These are phyloP conservation scores for Pandion haliaetus DNA, from an alignment of 2,113 vertebrate species.

Conservation along the genomic window DNA sequence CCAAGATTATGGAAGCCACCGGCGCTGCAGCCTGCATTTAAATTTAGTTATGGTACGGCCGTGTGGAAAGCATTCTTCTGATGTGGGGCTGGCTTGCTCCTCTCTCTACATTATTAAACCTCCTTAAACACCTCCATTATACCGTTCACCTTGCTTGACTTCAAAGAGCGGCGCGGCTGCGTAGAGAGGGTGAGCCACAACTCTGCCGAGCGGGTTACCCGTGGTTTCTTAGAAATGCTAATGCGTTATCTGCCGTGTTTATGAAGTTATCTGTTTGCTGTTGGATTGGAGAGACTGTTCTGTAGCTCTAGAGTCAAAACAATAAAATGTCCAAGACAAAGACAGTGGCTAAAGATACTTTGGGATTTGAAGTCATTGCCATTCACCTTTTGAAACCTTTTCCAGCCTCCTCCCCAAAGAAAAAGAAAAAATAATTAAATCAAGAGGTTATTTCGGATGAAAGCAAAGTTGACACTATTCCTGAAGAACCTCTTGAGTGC, in stretches of 20 bases:
- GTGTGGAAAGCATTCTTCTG: background rate
- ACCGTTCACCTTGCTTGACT: slow-evolving; percentile 31
- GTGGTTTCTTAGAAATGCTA: background rate
- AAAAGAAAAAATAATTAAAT: background rate
- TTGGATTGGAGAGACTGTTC: background rate
- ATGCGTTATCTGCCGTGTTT: background rate
- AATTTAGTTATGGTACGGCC: background rate
- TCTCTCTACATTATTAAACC: slow-evolving; percentile 20
- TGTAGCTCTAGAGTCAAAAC: background rate
- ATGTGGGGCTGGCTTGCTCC: background rate
- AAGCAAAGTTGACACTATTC: background rate
- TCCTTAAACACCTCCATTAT: slow-evolving; percentile 35
- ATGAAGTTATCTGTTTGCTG: background rate
- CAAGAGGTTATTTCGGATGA: background rate
- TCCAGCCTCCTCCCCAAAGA: background rate
- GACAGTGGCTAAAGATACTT: background rate
- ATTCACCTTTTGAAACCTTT: background rate
- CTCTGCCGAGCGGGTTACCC: background rate
- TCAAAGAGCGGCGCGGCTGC: background rate
- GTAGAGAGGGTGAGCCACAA: background rate
- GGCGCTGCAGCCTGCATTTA: background rate
- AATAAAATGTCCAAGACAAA: background rate
- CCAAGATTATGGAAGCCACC: background rate
- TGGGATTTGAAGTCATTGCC: background rate
- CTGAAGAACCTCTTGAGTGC: background rate